Conservation (phyloP, 2,113 vertebrate genomes). For the Todiramphus chloris region DNA sequence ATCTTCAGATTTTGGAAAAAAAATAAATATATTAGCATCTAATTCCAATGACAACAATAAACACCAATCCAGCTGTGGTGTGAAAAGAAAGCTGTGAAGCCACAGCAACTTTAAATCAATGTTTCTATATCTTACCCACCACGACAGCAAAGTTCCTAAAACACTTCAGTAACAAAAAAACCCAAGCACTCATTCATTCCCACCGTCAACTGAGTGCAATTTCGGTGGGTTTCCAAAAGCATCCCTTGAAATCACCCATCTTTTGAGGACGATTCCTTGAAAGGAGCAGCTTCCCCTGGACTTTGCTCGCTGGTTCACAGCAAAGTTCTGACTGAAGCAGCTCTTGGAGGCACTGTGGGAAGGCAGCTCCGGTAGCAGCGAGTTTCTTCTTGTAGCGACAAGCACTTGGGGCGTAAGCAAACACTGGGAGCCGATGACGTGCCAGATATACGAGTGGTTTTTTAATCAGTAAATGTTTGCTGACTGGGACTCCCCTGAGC, state of each 20-base stretch:
- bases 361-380: slow-evolving; percentile 58
- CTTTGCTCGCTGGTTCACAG: not conserved
- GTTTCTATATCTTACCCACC: not conserved
- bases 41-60: not conserved
- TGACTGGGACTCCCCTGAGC: slow-evolving; percentile 71
- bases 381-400: slow-evolving; percentile 47
- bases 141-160: not conserved
- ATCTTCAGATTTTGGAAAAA: not conserved
- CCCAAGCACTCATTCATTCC: not conserved
- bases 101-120: not conserved
- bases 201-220: not conserved
- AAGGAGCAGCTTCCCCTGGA: not conserved
- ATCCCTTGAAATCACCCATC: not conserved
- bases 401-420: slow-evolving; percentile 72
- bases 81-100: not conserved
- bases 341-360: not conserved
- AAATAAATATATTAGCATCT: no score
- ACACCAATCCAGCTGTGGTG: not conserved
- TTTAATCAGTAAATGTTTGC: slow-evolving; percentile 76
- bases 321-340: slow-evolving; percentile 7
- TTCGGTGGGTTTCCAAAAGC: not conserved
- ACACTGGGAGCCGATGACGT: slow-evolving; percentile 78
- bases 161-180: not conserved
- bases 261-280: not conserved
- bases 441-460: slow-evolving; percentile 80